phyloP scores from a whole-genome alignment of 1,140 invertebrate genomes.

The Philaenus spumarius region DNA sequence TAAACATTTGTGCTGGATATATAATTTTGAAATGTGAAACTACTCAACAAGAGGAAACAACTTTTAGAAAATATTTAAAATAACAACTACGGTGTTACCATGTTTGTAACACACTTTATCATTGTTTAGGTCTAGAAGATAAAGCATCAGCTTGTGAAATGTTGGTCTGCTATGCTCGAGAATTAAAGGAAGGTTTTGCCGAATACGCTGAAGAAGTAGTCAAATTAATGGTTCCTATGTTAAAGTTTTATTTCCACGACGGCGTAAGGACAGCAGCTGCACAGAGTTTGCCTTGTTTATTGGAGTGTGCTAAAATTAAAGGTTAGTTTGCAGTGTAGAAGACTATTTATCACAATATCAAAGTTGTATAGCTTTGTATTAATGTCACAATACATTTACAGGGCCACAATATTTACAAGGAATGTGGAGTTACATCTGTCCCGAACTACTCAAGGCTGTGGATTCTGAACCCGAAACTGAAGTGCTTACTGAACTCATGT shows the following conservation, averaged over 20 bases:
- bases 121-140: slow-evolving; percentile 88
- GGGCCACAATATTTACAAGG: slow-evolving; percentile 63
- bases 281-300: slow-evolving; percentile 87
- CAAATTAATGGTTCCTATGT: slow-evolving; percentile 90
- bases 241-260: slow-evolving; percentile 99
- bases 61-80: too few relatives aligned
- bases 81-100: too few relatives aligned
- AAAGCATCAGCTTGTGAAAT: slow-evolving; percentile 99
- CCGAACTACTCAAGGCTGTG: slow-evolving; percentile 85
- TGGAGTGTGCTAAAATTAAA: slow-evolving; percentile 87
- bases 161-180: slow-evolving; percentile 96
- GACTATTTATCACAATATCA: too few relatives aligned
- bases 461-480: slow-evolving; percentile 91
- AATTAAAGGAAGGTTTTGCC: slow-evolving; percentile 94
- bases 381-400: slow-evolving; percentile 29
- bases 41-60: too few relatives aligned
- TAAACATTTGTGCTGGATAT: too few relatives aligned
- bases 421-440: slow-evolving; percentile 93
- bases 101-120: too few relatives aligned
- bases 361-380: too few relatives aligned
- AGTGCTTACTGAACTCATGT: slow-evolving; percentile 82
- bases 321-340: slow-evolving; percentile 45
- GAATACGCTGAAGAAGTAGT: slow-evolving; percentile 93
- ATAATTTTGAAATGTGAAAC: too few relatives aligned
- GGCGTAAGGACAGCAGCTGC: slow-evolving; percentile 87